Base-by-base conservation (phyloP, 1,140 invertebrate species). In the Babylonia areolata region DNA sequence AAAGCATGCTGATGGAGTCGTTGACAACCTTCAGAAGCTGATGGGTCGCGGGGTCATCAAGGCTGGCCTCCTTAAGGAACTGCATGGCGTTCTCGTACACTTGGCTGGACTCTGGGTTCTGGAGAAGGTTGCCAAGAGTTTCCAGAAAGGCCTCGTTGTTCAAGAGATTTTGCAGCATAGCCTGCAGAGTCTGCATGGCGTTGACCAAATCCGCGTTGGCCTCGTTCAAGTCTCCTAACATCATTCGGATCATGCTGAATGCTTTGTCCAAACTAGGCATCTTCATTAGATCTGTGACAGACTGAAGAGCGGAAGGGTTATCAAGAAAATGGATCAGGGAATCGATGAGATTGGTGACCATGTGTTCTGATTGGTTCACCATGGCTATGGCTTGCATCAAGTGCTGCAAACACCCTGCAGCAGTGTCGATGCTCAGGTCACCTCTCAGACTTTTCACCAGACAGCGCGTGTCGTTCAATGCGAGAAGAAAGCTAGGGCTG, bases 11-110 rank as follows among this genome's bases (percentile, higher is more conserved):
- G 35, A 77, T 20, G 15, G 75, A 33, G 37, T 77, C 75, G 75
- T 77, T 77, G 75, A 77, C 37, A 2, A 77, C 75, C 75, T 37
- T 39, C 20, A 77, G 37, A 35, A 77, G 35, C 75, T 77, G 75
- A 37, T 77, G 75, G 20, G 75, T 40, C 20, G 37, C 5, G 20
- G 37, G 39, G 28, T 40, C 75, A 28, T 17, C 37, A 15, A 77
- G 35, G 9, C 37, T 40, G 75, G 37, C 35, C 37, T 77, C 35
- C 75, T 37, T 15, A 0, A 77, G 28, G 12, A 77, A 20, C 9
- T 40, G 33, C 75, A 77, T 77, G 35, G 28, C 75, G 75, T 77
- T 40, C 37, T 40, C 37, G 75, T 77, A 77, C 3, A 77, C 15
- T 40, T 35, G 3, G 75, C 15, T 40, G 35, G 35, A 28, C 73